Percentiles rank a stretch among this genome's conserved stretches.
These are phyloP conservation scores for Marmota flaviventris DNA, from an alignment of 2,113 vertebrate species.

Conservation along the genomic window DNA sequence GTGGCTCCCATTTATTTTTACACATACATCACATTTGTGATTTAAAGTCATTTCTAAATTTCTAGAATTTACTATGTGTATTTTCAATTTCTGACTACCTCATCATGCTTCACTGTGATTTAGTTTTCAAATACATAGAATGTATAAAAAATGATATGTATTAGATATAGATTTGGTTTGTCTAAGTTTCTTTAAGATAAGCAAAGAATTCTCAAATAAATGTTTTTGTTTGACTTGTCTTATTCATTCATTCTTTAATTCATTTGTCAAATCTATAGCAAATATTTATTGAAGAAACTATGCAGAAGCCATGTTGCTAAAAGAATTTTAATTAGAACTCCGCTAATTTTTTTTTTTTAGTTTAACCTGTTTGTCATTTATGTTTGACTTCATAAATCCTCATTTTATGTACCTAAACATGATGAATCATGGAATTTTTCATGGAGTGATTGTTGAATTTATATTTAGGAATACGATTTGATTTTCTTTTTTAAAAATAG, in stretches of 20 bases:
- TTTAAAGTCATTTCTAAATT: not conserved
- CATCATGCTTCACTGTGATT: not conserved
- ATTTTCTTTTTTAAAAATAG: slow-evolving; percentile 58
- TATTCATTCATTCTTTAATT: slow-evolving; percentile 61
- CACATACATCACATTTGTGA: not conserved
- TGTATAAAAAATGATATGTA: not conserved
- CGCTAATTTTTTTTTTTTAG: slow-evolving; percentile 36
- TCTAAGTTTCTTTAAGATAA: slow-evolving; percentile 66
- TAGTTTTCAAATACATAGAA: slow-evolving; percentile 9
- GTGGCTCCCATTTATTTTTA: slow-evolving; percentile 4
- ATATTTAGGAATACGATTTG: slow-evolving; percentile 58
- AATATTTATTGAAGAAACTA: slow-evolving; percentile 75
- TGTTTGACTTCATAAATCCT: not conserved
- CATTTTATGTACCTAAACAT: slow-evolving; percentile 33
- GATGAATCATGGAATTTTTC: not conserved
- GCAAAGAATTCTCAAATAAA: slow-evolving; percentile 62
- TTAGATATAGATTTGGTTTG: not conserved
- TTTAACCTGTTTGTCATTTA: slow-evolving; percentile 26
- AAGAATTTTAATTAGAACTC: slow-evolving; percentile 56
- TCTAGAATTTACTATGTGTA: not conserved
- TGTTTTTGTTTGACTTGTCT: slow-evolving; percentile 51
- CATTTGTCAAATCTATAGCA: slow-evolving; percentile 56
- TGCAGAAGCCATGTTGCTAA: slow-evolving; percentile 17
- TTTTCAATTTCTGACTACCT: not conserved
- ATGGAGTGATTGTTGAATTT: slow-evolving; percentile 20